Evolutionary conservation across 2,888 invertebrate genomes (phyloP), one percentile per base, ranked within the genome.

Genomic region (Leucozona laternaria): DNA sequence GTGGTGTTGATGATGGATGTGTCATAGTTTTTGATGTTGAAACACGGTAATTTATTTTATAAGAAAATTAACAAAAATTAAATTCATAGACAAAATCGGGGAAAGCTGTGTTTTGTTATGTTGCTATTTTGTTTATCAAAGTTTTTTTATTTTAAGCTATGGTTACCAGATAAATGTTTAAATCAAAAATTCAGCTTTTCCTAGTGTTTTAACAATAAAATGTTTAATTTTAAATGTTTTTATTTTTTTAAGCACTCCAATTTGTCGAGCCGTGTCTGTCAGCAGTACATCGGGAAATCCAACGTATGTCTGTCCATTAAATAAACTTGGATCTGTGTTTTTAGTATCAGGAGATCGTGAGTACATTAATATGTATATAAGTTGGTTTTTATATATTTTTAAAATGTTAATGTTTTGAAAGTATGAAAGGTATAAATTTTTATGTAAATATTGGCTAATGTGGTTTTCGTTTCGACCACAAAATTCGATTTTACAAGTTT

Each of bases 1-100:
- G 98, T 0, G 98, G 98, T 0, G 95, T 96, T 80, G 98, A 98
- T 92, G 98, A 98, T 92, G 97, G 97, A 43, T 96, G 96, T 88
- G 95, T 98, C 45, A 96, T 98, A 55, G 95, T 98, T 1, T 98
- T 97, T 95, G 96, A 98, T 91, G 94, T 97, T 88, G 92, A 93
- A 45, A 94, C 93, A 1, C 89, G 89, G 92, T 92, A 88, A 88
- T 89, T 31, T 58, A 48, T 7, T 20, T 8, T 13, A 50, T 40
- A 37, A 40, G 5, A 7, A 43, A n/a, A 13, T 13, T 37, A 0
- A 13, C 2, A 43, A n/a, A 13, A 13, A 10, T 34, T 15, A 43
- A 37, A 58, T 10, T 45, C 20, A 6, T 2, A 13, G 4, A 5
- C 11, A 25, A 45, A 31, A 10, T 58, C 25, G 7, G 20, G 7